These are phyloP conservation scores for Megatriorchis doriae DNA, from an alignment of 2,113 vertebrate species.

Conservation along the genomic window DNA sequence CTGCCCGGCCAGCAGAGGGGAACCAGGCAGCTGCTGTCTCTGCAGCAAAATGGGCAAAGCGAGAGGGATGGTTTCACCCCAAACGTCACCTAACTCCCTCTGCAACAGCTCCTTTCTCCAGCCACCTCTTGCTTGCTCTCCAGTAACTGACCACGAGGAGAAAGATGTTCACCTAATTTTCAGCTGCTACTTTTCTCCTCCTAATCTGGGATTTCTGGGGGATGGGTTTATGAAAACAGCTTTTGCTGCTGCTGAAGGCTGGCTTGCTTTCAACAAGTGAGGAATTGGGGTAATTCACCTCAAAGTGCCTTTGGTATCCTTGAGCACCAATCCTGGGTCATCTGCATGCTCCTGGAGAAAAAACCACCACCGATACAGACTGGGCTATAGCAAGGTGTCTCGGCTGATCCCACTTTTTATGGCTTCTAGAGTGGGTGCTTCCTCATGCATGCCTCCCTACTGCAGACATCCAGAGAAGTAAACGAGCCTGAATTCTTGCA, in stretches of 20 bases:
- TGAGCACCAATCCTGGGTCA: background rate
- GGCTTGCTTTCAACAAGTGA: background rate
- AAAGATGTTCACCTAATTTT: background rate
- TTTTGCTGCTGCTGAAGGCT: background rate
- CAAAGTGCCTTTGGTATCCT: background rate
- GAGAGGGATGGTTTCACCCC: background rate
- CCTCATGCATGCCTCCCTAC: background rate
- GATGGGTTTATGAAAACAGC: background rate
- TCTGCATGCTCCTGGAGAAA: background rate
- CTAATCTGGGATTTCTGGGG: background rate
- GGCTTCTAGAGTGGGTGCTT: background rate
- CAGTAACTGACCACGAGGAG: background rate
- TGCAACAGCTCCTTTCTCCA: background rate
- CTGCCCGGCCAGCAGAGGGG: background rate
- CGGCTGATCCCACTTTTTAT: rapidly evolving
- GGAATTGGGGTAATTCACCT: background rate
- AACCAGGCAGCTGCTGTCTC: background rate
- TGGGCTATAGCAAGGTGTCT: background rate
- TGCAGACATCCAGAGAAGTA: background rate
- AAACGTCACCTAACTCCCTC: background rate
- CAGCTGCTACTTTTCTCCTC: background rate
- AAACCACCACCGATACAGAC: background rate
- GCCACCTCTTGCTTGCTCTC: background rate
- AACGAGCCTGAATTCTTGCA: background rate
- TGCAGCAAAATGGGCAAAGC: background rate